A percentile compares a stretch with the other conserved stretches of the same genome.
Evolutionary conservation across 2,797 vertebrate genomes (phyloP).

Genomic region (Psittacula echo): DNA sequence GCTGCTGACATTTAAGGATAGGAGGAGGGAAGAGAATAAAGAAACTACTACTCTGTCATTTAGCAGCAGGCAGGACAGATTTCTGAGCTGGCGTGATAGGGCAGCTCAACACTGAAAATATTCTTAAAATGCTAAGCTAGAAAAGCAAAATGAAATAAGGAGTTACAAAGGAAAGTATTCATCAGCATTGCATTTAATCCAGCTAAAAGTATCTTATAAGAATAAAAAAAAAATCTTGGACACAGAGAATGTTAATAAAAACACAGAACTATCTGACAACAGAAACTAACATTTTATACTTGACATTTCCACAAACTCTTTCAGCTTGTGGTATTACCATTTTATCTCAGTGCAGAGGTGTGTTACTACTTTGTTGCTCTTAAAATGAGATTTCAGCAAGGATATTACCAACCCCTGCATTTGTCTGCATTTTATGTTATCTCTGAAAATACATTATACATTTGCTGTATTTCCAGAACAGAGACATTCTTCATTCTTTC

Average conservation of each 20-base stretch:
- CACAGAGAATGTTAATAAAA: background rate
- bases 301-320: background rate
- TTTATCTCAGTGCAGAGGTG: background rate
- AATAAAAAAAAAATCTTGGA: background rate
- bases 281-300: background rate
- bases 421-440: background rate
- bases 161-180: background rate
- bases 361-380: background rate
- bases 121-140: background rate
- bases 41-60: background rate
- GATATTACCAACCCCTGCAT: background rate
- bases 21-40: rapidly evolving
- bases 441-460: background rate
- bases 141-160: background rate
- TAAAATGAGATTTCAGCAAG: background rate
- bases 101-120: background rate
- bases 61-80: background rate
- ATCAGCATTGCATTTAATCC: background rate
- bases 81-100: background rate
- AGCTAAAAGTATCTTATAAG: background rate
- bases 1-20: background rate
- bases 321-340: background rate
- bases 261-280: background rate
- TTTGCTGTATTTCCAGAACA: background rate
- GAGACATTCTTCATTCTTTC: background rate